Percentiles rank a stretch among this genome's conserved stretches.
Conservation (phyloP, 2,113 vertebrate genomes). For the Microcebus murinus region DNA sequence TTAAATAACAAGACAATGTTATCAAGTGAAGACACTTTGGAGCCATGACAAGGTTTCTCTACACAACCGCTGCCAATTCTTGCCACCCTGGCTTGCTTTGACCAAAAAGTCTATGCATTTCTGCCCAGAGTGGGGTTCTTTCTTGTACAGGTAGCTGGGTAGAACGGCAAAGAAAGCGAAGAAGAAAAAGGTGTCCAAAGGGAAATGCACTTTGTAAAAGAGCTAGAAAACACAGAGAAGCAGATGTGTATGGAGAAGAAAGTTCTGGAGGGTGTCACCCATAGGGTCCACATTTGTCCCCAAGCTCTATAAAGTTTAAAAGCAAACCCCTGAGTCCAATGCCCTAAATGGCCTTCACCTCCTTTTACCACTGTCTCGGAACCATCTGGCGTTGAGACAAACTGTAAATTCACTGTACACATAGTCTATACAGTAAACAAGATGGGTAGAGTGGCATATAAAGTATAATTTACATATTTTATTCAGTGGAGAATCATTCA, state of each 20-base stretch:
- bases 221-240: background rate
- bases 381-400: background rate
- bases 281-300: background rate
- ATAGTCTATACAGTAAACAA: background rate
- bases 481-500: constrained; percentile 13
- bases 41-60: background rate
- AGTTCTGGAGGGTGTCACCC: background rate
- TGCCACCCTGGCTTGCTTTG: background rate
- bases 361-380: background rate
- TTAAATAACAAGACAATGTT: background rate
- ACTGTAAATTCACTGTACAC: background rate
- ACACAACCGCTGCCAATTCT: background rate
- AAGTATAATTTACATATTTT: constrained; percentile 20
- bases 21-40: background rate
- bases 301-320: background rate
- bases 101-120: background rate
- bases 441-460: background rate
- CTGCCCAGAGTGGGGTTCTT: background rate
- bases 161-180: background rate
- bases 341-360: background rate
- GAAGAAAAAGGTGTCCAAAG: background rate
- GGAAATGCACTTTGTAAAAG: background rate
- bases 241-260: background rate
- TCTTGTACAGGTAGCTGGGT: background rate
- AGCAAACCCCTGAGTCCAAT: background rate